Evolutionary conservation across 2,797 vertebrate species (phyloP), one percentile per base, ranked within the genome.

Genomic region (Balearica regulorum): DNA sequence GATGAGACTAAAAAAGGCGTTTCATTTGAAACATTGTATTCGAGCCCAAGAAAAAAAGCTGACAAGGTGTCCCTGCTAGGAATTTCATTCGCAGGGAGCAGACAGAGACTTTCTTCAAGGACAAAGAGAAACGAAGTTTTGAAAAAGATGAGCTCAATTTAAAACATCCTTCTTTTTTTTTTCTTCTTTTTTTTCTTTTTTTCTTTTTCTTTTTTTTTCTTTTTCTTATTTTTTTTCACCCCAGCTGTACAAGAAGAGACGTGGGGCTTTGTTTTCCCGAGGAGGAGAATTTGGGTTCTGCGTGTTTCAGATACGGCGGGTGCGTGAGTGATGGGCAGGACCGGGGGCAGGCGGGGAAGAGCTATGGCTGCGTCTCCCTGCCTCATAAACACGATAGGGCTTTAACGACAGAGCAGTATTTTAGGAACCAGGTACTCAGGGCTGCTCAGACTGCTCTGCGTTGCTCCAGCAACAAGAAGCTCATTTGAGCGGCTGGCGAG

Each of bases 21-120:
- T 97, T 97, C 93, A 95, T 75, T 95, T 96, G 48, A 96, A 97
- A 94, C 25, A 28, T 70, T 96, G 76, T 96, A 72, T 94, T 97
- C 4, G 0, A 95, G 76, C 54, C 53, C 51, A 90, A 83, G 66
- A 80, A 94, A 95, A 96, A 89, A 90, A 95, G 80, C 70, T 58
- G 22, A 95, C 90, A 95, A 97, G 58, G 39, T 94, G 73, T 95
- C 68, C 57, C 61, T 94, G 66, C 43, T 93, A 96, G 85, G 66
- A 91, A 87, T 91, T 90, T 85, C 89, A 79, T 82, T 96, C 10
- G 1, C 51, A 92, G 91, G 69, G 95, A 88, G 39, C 83, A 93
- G 46, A 79, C 44, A 95, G 84, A 94, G 48, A 83, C 26, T 64
- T 92, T 87, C 81, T 93, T 85, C 95, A 97, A 94, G 81, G 93